phyloP scores from a whole-genome alignment of 2,888 invertebrate species.

The Orgyia antiqua region DNA sequence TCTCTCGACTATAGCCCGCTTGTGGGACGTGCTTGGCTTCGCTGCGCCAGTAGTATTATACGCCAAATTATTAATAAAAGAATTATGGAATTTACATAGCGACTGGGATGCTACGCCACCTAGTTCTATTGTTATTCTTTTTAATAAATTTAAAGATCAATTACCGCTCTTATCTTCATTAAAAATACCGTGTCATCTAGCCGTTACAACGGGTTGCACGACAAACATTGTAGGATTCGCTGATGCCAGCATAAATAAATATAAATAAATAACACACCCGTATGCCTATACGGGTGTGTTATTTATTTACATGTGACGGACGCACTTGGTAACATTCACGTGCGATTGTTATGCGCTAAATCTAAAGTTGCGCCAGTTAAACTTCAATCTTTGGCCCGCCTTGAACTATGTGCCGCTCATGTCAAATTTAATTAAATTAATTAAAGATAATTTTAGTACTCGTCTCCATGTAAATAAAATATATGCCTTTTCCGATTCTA shows the following conservation, averaged over 20 bases:
- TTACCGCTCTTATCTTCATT: conserved; percentile 1
- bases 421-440: not conserved
- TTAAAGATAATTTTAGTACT: not conserved
- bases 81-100: not conserved
- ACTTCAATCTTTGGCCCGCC: conserved; percentile 2
- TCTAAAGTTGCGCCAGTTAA: conserved; percentile 5
- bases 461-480: conserved; percentile 1
- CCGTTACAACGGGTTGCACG: not conserved
- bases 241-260: conserved; percentile 4
- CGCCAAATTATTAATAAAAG: not conserved
- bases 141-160: conserved; percentile 1
- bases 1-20: not conserved
- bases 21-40: not conserved
- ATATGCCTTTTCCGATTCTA: conserved; percentile 7
- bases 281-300: conserved; percentile 2
- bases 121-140: not conserved
- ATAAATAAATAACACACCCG: too few species aligned
- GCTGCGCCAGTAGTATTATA: not conserved
- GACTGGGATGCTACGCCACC: not conserved
- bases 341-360: conserved; percentile 4
- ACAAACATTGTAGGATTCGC: conserved; percentile 1
- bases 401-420: conserved; percentile 5
- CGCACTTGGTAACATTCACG: not conserved
- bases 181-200: conserved; percentile 1
- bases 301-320: conserved; percentile 1